phyloP scores from a whole-genome alignment of 2,113 vertebrate genomes.

The Phocoena sinus region DNA sequence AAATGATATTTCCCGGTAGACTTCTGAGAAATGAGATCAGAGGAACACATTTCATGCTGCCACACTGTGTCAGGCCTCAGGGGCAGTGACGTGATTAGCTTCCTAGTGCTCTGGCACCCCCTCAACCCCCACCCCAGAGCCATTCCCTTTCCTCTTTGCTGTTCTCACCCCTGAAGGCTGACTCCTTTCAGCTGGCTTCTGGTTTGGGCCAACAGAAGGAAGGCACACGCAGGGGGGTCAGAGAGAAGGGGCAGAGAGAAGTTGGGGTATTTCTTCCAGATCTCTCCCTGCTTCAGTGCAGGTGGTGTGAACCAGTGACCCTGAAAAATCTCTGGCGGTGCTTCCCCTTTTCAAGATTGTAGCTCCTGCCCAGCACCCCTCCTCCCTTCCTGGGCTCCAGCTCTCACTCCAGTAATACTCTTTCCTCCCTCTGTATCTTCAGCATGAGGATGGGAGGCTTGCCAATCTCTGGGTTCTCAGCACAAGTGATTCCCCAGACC shows the following conservation, averaged over 20 bases:
- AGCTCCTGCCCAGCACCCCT: background rate
- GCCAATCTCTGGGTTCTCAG: background rate
- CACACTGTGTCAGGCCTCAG: background rate
- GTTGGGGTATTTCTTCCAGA: background rate
- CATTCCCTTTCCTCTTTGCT: background rate
- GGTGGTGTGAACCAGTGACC: background rate
- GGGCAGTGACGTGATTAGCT: fast-evolving
- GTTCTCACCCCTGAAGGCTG: background rate
- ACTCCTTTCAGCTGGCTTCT: background rate
- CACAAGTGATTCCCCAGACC: background rate
- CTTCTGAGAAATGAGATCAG: background rate
- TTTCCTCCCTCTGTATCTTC: background rate
- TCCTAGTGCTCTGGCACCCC: background rate
- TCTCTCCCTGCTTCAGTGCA: background rate
- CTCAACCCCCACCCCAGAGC: background rate
- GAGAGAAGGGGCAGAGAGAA: background rate
- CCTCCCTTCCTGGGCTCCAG: background rate
- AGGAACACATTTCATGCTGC: background rate
- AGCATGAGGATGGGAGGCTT: background rate
- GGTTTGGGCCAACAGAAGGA: background rate
- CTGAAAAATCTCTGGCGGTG: background rate
- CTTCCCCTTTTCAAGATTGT: too few relatives aligned
- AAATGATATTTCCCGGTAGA: background rate
- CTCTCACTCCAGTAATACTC: background rate
- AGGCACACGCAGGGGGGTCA: background rate